phyloP scores from a whole-genome alignment of 2,797 vertebrate genomes.

The Picus viridis region DNA sequence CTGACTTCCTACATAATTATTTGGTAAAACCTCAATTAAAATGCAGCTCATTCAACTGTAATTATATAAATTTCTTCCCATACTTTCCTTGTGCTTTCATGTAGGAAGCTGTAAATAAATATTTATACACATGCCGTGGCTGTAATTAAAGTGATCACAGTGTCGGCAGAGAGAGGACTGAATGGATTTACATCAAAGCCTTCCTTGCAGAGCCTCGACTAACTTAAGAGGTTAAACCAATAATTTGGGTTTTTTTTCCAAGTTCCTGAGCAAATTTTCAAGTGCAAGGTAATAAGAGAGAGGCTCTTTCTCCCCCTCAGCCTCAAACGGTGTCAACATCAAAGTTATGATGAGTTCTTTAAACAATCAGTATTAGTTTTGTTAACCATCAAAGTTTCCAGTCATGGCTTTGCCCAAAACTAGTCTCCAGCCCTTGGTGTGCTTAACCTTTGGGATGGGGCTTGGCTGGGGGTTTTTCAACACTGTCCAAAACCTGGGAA shows the following conservation, averaged over 20 bases:
- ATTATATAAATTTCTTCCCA: slow-evolving; percentile 49
- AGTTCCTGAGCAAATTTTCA: background rate
- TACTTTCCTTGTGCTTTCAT: slow-evolving; percentile 33
- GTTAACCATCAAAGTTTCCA: background rate
- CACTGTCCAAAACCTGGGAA: background rate
- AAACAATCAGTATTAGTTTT: background rate
- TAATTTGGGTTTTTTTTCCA: background rate
- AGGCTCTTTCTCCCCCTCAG: background rate
- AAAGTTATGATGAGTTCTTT: background rate
- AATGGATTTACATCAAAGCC: background rate
- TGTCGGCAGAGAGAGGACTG: background rate
- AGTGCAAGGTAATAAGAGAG: background rate
- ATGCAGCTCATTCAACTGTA: slow-evolving; percentile 45
- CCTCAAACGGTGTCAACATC: background rate
- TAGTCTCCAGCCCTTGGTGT: background rate
- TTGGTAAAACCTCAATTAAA: slow-evolving; percentile 43
- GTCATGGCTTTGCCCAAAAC: background rate
- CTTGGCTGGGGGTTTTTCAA: background rate
- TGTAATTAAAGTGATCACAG: slow-evolving; percentile 42
- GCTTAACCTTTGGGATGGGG: background rate
- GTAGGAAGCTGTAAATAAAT: slow-evolving; percentile 45
- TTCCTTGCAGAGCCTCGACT: background rate
- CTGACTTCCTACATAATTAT: slow-evolving; percentile 1
- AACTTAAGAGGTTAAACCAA: background rate
- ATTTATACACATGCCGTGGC: slow-evolving; percentile 33